Conservation (phyloP, 1,140 invertebrate species). For the Chymomyza costata region DNA sequence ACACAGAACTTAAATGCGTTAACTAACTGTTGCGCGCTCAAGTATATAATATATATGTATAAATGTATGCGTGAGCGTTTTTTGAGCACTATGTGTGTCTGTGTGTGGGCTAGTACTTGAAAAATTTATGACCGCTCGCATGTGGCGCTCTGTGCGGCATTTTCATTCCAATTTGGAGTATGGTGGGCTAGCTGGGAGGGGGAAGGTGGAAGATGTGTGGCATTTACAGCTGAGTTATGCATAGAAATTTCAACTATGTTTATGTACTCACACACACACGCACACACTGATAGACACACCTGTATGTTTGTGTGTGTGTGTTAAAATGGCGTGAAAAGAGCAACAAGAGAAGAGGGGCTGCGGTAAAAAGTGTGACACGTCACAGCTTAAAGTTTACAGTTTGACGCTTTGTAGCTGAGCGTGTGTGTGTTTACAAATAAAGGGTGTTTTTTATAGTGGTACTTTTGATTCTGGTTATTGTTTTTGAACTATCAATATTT, state of each 20-base stretch:
- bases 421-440: no score
- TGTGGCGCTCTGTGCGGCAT: conserved; percentile 49
- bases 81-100: neutral
- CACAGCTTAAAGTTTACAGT: conserved; percentile 17
- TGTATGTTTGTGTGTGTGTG: neutral
- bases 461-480: no score
- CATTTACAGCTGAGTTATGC: conserved; percentile 53
- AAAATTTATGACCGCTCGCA: conserved; percentile 51
- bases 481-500: no score
- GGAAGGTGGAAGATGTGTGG: conserved; percentile 33
- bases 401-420: neutral
- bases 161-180: conserved; percentile 64
- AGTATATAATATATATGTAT: no score
- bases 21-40: conserved; percentile 58
- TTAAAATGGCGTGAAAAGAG: conserved; percentile 2
- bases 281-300: neutral
- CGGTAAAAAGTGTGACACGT: neutral
- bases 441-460: no score
- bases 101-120: conserved; percentile 25
- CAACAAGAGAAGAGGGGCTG: no score
- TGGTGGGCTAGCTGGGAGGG: no score
- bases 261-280: conserved; percentile 11
- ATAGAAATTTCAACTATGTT: conserved; percentile 54
- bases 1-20: conserved; percentile 39
- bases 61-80: neutral